A percentile compares a stretch with the other conserved stretches of the same genome.
phyloP scores from a whole-genome alignment of 2,113 vertebrate genomes.

The Eupsittula cactorum region DNA sequence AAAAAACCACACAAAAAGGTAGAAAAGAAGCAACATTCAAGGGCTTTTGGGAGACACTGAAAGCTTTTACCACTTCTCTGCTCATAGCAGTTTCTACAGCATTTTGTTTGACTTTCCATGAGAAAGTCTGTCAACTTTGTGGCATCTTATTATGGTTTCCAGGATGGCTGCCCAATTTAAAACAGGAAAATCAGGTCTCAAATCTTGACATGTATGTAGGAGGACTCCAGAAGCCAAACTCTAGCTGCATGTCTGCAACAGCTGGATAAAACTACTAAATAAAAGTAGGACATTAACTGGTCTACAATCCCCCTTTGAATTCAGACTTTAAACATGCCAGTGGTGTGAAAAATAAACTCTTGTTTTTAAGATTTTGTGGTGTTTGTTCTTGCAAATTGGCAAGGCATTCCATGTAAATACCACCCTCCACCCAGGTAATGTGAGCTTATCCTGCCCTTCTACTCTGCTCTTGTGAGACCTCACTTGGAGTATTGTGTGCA shows the following conservation, averaged over 20 bases:
- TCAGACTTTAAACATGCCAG: neutral
- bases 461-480: too few relatives aligned
- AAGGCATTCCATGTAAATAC: neutral
- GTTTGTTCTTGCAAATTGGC: neutral
- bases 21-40: neutral
- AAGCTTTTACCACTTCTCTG: neutral
- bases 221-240: constrained; percentile 10
- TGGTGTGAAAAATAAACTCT: neutral
- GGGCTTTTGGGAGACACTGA: neutral
- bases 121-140: constrained; percentile 18
- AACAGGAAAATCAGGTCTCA: constrained; percentile 37
- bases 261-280: neutral
- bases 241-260: neutral
- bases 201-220: constrained; percentile 5
- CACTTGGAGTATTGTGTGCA: too few relatives aligned
- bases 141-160: constrained; percentile 47
- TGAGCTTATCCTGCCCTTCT: neutral
- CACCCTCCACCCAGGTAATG: neutral
- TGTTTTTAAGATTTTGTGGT: neutral
- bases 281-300: neutral
- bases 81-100: neutral
- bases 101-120: constrained; percentile 14
- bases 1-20: neutral
- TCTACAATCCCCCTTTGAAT: neutral
- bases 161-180: constrained; percentile 23